Evolutionary conservation across 1,140 invertebrate genomes (phyloP), one percentile per base, ranked within the genome.

Genomic region (Anoplolepis gracilipes): DNA sequence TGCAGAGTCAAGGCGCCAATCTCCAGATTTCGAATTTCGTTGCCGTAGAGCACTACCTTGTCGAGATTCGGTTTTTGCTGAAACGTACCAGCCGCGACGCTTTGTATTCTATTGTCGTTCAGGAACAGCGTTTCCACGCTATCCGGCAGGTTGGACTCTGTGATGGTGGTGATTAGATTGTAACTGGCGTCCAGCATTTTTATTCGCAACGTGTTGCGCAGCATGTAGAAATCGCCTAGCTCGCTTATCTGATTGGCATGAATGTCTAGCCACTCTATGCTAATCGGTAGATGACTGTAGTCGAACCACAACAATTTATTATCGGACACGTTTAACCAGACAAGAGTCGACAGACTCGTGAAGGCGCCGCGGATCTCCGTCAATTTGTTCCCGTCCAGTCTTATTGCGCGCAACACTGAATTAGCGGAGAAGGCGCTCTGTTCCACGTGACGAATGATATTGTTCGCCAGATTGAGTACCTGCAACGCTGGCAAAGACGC

Each of bases 241-340:
- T 98, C 97, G 92, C 96, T 96, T 85, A 99, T 97, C 91, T 97
- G 97, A 94, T 99, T 99, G 92, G 97, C 97, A 94, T 98, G 98
- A 90, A 99, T 95, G 94, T 99, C 98, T 59, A 99, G 94, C 98
- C 98, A 98, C 90, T 98, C 97, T 79, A 99, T 95, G 85, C 96
- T 97, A 62, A 95, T 93, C 0, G 98, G 98, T 65, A 99, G 96
- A 76, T 98, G 95, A 19, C 97, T 96, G 93, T 98, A 99, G 94
- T 99, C 98, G 95, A 99, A 99, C 96, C 97, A 97, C 90, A 98
- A 96, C 88, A 99, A 95, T 91, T 97, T 96, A 95, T 99, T 99
- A 95, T 98, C 98, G 33, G 98, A 98, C 81, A 99, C 97, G 95
- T 99, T 99, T 33, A 99, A 94, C 98, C 98, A 98, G 87, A 98